phyloP scores from a whole-genome alignment of 1,140 invertebrate genomes.

The Zaprionus capensis region DNA sequence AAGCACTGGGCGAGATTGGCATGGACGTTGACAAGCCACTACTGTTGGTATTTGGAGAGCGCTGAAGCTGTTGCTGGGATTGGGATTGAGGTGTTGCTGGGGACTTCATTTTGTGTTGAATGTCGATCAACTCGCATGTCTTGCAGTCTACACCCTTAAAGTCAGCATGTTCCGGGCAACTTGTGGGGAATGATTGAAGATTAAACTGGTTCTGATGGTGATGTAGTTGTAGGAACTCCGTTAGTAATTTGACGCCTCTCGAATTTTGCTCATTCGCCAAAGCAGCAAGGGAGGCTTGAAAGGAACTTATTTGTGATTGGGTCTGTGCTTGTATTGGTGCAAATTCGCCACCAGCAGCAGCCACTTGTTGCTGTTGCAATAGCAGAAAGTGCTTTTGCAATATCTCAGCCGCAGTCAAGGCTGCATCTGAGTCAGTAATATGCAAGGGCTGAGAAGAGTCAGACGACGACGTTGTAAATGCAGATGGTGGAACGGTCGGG shows the following conservation, averaged over 20 bases:
- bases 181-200: conserved; percentile 67
- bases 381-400: conserved; percentile 60
- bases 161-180: conserved; percentile 77
- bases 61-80: conserved; percentile 59
- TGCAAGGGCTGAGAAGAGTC: conserved; percentile 23
- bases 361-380: conserved; percentile 32
- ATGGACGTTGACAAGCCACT: conserved; percentile 71
- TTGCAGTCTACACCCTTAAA: conserved; percentile 78
- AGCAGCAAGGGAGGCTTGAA: conserved; percentile 72
- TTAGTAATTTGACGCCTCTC: conserved; percentile 73
- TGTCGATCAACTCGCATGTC: conserved; percentile 73
- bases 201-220: conserved; percentile 53
- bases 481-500: background rate
- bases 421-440: conserved; percentile 35
- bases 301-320: conserved; percentile 63
- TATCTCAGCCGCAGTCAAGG: conserved; percentile 53
- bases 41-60: conserved; percentile 68
- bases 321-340: conserved; percentile 39
- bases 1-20: conserved; percentile 87
- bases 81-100: conserved; percentile 67
- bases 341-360: conserved; percentile 25
- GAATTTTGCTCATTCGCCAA: conserved; percentile 70
- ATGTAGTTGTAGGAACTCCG: conserved; percentile 78
- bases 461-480: background rate
- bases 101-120: conserved; percentile 64